Conservation (phyloP, 2,113 vertebrate species). For the Vombatus ursinus region DNA sequence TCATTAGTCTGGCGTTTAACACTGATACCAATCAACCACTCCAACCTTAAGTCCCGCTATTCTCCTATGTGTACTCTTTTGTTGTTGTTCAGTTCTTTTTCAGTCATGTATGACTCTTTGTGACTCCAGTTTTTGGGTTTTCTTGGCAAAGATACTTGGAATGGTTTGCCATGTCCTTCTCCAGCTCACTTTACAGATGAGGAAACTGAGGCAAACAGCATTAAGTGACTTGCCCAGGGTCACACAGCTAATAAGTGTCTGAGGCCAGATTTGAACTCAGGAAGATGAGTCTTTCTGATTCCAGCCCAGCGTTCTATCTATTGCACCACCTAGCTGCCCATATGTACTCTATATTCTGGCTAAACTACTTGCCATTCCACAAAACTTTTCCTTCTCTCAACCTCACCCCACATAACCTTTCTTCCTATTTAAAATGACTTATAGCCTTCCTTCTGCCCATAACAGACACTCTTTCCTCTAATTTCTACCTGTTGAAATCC, state of each 20-base stretch:
- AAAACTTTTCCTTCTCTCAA: not conserved
- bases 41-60: not conserved
- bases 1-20: not conserved
- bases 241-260: not conserved
- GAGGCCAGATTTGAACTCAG: not conserved
- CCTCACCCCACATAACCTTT: not conserved
- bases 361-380: not conserved
- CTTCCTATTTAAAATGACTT: not conserved
- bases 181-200: not conserved
- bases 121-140: not conserved
- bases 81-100: not conserved
- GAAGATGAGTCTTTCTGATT: not conserved
- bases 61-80: not conserved
- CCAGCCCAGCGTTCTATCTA: not conserved
- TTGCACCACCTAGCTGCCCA: not conserved
- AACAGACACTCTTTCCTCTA: not conserved
- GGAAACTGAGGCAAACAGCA: not conserved
- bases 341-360: not conserved
- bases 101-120: not conserved
- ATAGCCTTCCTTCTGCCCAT: not conserved
- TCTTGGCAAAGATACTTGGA: not conserved
- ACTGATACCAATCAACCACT: not conserved
- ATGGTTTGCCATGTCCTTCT: not conserved
- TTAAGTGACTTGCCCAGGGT: not conserved
- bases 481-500: not conserved